A percentile compares a stretch with the other conserved stretches of the same genome.
Conservation (phyloP, 2,797 vertebrate species). For the Phalloptychus januarius region DNA sequence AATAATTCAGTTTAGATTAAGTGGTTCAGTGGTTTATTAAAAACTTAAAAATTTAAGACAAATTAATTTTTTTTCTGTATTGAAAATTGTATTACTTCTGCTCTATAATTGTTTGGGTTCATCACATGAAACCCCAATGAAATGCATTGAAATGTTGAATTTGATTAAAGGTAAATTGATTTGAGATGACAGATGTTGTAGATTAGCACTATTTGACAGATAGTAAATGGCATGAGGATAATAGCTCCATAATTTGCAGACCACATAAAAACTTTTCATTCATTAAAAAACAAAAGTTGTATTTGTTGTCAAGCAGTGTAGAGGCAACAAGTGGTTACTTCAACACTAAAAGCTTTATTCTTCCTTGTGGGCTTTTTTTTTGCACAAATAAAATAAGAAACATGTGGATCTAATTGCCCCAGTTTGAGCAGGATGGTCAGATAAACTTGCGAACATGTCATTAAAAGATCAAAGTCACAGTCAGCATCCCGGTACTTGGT, state of each 20-base stretch:
- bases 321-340: not conserved
- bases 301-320: not conserved
- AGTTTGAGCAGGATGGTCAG: conserved; percentile 6
- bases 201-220: too few relatives aligned
- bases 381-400: not conserved
- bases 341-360: too few relatives aligned
- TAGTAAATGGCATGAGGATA: too few relatives aligned
- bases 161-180: not conserved
- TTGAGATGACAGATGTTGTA: not conserved
- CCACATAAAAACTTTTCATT: not conserved
- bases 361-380: too few relatives aligned
- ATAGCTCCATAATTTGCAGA: not conserved
- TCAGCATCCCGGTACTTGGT: conserved; percentile 26
- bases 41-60: not conserved
- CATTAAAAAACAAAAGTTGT: not conserved
- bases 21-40: not conserved
- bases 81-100: not conserved
- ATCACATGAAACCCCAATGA: not conserved
- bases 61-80: not conserved
- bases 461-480: conserved; percentile 18
- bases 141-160: not conserved
- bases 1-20: not conserved
- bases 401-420: conserved; percentile 17
- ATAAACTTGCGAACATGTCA: conserved; percentile 7
- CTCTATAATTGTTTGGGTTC: not conserved